A percentile compares a stretch with the other conserved stretches of the same genome.
Conservation (phyloP, 2,888 invertebrate genomes). For the Limulus polyphemus region DNA sequence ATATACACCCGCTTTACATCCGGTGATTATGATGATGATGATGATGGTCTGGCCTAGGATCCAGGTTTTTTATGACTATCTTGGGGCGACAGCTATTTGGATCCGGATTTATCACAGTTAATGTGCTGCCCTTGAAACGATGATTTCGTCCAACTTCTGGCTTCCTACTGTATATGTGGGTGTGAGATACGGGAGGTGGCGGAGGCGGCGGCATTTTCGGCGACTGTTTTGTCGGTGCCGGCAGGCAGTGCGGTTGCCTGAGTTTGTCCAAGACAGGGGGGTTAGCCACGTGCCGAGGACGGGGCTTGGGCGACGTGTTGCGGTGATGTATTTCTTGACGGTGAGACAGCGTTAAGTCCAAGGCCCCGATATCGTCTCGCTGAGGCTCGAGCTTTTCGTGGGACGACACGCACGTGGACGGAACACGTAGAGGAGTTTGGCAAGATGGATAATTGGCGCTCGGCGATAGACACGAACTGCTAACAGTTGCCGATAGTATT, state of each 20-base stretch:
- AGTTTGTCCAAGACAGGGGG: conserved; percentile 20
- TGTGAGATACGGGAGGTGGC: too few relatives aligned
- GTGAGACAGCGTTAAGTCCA: conserved; percentile 16
- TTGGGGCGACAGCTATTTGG: neutral
- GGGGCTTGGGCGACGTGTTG: neutral
- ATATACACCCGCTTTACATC: too few relatives aligned
- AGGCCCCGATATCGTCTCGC: conserved; percentile 13
- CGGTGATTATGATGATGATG: neutral
- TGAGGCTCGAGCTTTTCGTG: too few relatives aligned
- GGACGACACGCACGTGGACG: too few relatives aligned
- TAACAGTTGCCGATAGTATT: neutral
- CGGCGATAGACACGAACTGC: neutral
- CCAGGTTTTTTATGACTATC: neutral
- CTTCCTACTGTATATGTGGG: too few relatives aligned
- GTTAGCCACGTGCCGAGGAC: conserved; percentile 14
- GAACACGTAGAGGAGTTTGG: too few relatives aligned
- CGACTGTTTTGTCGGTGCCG: conserved; percentile 8
- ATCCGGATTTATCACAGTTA: neutral
- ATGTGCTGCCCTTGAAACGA: neutral
- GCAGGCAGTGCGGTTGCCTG: conserved; percentile 12
- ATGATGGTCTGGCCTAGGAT: neutral
- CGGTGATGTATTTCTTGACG: conserved; percentile 6
- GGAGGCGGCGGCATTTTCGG: too few relatives aligned
- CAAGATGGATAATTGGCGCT: too few relatives aligned
- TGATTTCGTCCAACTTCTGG: neutral